Percentiles rank a stretch among this genome's conserved stretches.
Conservation (phyloP, 2,797 vertebrate genomes). For the Urophycis tenuis region DNA sequence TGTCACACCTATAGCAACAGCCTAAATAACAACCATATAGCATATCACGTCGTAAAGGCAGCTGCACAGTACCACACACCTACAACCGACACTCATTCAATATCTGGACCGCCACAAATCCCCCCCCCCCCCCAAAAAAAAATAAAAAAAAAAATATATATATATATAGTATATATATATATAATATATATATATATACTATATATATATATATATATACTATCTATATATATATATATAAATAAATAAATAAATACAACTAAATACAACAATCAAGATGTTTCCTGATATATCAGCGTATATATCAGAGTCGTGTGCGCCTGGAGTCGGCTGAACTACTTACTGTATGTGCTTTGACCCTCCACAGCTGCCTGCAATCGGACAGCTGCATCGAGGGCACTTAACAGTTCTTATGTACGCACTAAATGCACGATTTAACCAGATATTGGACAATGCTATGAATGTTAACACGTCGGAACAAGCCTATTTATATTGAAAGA, state of each 20-base stretch:
- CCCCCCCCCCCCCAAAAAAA: too few species aligned
- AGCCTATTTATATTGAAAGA: background rate
- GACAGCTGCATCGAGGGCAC: conserved; percentile 24
- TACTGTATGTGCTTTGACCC: conserved; percentile 22
- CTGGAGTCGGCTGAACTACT: too few species aligned
- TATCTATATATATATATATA: too few species aligned
- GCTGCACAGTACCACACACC: background rate
- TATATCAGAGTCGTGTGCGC: background rate
- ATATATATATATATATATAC: too few species aligned
- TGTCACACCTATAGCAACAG: background rate
- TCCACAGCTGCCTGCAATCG: conserved; percentile 30
- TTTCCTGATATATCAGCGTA: too few species aligned
- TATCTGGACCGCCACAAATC: background rate
- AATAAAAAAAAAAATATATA: too few species aligned
- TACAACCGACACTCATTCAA: background rate
- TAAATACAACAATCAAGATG: too few species aligned
- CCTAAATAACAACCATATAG: background rate
- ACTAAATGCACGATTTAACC: background rate
- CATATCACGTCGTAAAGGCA: background rate
- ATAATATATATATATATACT: too few species aligned
- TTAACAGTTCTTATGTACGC: background rate
- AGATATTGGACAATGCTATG: background rate
- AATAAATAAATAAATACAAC: background rate
- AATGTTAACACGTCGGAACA: background rate
- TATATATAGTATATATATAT: too few species aligned